Evolutionary conservation across 1,140 invertebrate genomes (phyloP), one percentile per base, ranked within the genome.

Genomic region (Drosophila pseudoananassae): DNA sequence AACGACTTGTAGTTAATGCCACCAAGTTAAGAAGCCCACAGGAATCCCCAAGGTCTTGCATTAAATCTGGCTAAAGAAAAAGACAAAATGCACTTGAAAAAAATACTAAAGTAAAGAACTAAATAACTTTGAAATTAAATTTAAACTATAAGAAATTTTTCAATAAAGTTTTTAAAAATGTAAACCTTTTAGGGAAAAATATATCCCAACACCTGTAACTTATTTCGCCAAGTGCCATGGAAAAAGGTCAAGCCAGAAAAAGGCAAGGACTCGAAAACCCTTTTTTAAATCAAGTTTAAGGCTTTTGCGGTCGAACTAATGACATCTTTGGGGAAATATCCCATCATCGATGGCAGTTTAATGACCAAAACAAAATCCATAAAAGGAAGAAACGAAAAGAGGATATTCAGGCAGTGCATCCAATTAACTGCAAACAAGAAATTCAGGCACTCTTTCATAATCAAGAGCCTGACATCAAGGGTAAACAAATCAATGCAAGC

Each of bases 1-100:
- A 87, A 88, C 81, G 78, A 79, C 83, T 88, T 79, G 78, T 76
- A 76, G 83, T 88, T 88, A 87, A 87, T 76, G 76, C 71, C 63
- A 73, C 64, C 68, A 65, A 70, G 83, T 71, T 45, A 68, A 68
- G 29, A 20, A 68, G 75, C 40, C 70, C 31, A 2, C 15, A 15
- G 47, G 29, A 15, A 15, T 27, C 23, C 49, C 14, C 14, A n/a
- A 20, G 45, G 31, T 31, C 49, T 36, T 33, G 31, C 31, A 33
- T 33, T 33, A 33, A 33, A 10, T 33, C 31, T 33, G 31, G 31
- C 31, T 10, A 33, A 33, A 33, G 8, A 9, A 33, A 33, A 33
- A 33, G 3, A 33, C 9, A 9, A 33, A 33, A 33, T 33, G 31
- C 31, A 33, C 31, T 33, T 3, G n/a, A 12, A 36, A 12, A 36